These are phyloP conservation scores for Buphagus erythrorhynchus DNA, from an alignment of 2,797 vertebrate genomes.

Conservation along the genomic window DNA sequence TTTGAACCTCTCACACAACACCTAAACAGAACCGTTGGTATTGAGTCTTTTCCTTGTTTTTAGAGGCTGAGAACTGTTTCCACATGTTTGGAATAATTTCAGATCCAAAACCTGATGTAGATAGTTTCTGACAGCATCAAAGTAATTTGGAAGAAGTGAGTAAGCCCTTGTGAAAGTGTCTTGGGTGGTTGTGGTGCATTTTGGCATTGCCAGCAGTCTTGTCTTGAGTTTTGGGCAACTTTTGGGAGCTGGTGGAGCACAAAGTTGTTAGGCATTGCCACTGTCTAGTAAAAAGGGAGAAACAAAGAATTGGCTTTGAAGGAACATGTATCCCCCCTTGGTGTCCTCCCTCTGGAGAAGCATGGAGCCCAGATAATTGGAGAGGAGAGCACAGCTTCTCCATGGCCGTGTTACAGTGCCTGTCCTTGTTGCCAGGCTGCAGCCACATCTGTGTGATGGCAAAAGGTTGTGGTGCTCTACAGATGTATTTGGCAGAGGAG, in stretches of 20 bases:
- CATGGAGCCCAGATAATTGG: background rate
- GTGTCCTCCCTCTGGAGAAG: background rate
- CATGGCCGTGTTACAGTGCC: rapidly evolving
- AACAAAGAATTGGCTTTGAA: background rate
- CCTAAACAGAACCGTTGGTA: rapidly evolving
- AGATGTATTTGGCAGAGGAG: background rate
- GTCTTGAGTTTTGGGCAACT: background rate
- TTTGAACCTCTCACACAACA: background rate
- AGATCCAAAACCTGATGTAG: rapidly evolving
- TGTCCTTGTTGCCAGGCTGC: background rate
- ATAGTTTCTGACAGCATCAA: background rate
- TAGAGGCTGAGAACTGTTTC: background rate
- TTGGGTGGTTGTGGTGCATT: rapidly evolving
- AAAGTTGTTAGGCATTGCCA: background rate
- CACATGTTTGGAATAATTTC: background rate
- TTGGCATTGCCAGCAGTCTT: background rate
- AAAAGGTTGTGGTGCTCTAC: background rate
- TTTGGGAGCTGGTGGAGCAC: background rate
- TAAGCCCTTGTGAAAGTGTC: background rate
- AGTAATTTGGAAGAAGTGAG: background rate
- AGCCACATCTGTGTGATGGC: rapidly evolving
- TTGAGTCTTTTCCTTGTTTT: background rate
- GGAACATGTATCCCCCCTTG: rapidly evolving
- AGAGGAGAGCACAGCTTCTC: background rate
- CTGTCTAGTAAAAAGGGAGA: background rate